Evolutionary conservation across 2,113 vertebrate species (phyloP).

Genomic region (human (Homo sapiens)): DNA sequence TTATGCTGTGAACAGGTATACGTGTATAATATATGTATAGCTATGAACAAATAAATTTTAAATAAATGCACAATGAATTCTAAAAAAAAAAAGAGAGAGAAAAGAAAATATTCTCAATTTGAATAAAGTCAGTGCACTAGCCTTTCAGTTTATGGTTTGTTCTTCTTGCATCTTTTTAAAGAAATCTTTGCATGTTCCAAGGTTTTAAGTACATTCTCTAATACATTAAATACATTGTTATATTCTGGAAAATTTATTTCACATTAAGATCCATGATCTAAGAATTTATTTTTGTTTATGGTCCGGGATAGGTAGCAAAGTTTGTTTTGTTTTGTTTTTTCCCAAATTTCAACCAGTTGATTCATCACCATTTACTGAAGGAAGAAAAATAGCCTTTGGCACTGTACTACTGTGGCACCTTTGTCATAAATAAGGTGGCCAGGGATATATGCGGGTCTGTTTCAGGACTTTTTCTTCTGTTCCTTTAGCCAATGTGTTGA

Average conservation of each 20-base stretch:
- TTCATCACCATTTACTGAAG: not conserved
- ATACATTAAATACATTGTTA: not conserved
- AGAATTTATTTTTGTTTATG: not conserved
- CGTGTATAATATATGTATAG: not conserved
- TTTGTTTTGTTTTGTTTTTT: not conserved
- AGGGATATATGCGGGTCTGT: not conserved
- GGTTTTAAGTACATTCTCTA: not conserved
- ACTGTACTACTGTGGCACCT: not conserved
- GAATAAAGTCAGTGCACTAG: not conserved
- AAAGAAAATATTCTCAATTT: slow-evolving; percentile 35
- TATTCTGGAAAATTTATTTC: slow-evolving; percentile 21
- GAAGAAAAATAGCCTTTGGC: not conserved
- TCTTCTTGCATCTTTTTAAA: not conserved
- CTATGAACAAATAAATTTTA: not conserved
- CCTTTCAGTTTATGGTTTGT: not conserved
- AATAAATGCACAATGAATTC: not conserved
- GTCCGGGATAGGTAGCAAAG: not conserved
- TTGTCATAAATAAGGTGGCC: not conserved
- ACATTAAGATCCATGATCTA: not conserved
- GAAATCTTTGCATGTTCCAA: not conserved
- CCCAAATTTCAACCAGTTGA: not conserved
- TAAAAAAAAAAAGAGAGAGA: not conserved
- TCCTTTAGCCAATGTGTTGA: not conserved
- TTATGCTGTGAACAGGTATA: not conserved
- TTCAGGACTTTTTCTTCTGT: not conserved